Evolutionary conservation across 2,888 invertebrate genomes (phyloP).

Genomic region (Dorcus hopei): DNA sequence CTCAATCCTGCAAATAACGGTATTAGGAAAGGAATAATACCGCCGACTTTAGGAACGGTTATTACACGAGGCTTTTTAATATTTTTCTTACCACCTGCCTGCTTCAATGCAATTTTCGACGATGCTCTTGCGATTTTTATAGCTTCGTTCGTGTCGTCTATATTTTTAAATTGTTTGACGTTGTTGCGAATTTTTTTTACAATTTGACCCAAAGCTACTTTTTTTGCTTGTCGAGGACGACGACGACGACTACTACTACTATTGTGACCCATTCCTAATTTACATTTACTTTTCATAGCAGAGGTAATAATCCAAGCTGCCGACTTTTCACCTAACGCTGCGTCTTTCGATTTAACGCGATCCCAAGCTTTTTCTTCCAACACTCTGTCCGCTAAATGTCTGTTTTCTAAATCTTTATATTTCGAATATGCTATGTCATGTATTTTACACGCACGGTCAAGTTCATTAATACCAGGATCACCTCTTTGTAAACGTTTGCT

Average conservation of each 20-base stretch:
- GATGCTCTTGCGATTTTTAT: conserved; percentile 6
- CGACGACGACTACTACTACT: neutral
- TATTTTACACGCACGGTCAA: no score
- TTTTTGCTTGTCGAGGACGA: neutral
- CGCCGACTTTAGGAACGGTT: conserved; percentile 24
- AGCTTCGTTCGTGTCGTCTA: neutral
- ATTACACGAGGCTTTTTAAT: conserved; percentile 10
- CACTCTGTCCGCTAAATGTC: conserved; percentile 10
- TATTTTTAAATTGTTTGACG: neutral
- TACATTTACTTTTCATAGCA: conserved; percentile 15
- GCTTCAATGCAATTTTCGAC: conserved; percentile 8
- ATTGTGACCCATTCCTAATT: conserved; percentile 16
- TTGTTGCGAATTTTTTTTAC: neutral
- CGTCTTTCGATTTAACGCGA: conserved; percentile 9
- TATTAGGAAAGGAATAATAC: conserved; percentile 28
- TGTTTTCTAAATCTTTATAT: no score
- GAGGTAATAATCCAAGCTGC: conserved; percentile 6
- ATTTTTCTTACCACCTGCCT: conserved; percentile 10
- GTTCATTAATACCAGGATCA: no score
- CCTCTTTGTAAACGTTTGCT: no score
- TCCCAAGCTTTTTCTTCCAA: conserved; percentile 9
- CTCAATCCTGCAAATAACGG: conserved; percentile 31
- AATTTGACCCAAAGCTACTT: neutral
- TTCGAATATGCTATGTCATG: no score
- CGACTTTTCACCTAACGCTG: conserved; percentile 13